Evolutionary conservation across 1,140 invertebrate genomes (phyloP).

Genomic region (Musca domestica): DNA sequence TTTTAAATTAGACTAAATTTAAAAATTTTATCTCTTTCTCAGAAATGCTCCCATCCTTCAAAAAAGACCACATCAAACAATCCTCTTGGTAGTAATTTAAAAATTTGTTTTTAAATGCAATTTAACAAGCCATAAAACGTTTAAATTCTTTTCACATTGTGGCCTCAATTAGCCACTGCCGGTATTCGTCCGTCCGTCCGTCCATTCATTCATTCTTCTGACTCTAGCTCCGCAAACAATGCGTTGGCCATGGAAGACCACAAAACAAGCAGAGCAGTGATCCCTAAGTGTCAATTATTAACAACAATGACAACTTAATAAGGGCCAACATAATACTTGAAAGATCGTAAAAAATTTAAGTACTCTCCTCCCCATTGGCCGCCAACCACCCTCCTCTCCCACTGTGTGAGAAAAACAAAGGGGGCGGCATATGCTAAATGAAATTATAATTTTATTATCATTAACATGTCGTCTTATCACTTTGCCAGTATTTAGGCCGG

Average conservation of each 20-base stretch:
- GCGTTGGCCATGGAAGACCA: no score
- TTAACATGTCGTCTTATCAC: constrained; percentile 29
- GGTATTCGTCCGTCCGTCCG: not conserved
- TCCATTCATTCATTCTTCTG: not conserved
- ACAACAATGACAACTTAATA: constrained; percentile 22
- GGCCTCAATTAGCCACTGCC: not conserved
- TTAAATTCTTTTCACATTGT: constrained; percentile 11
- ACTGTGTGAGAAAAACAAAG: not conserved
- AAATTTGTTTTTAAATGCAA: not conserved
- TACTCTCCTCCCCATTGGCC: not conserved
- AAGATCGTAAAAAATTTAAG: constrained; percentile 19
- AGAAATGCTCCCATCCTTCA: no score
- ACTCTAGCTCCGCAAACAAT: not conserved
- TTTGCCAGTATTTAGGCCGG: no score
- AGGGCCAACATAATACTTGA: constrained; percentile 9
- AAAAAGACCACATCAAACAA: no score
- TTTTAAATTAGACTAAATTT: no score
- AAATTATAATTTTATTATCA: constrained; percentile 54
- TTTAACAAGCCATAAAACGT: constrained; percentile 15
- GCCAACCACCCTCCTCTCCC: no score
- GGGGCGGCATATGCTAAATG: constrained; percentile 28
- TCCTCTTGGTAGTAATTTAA: no score
- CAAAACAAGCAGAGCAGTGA: not conserved
- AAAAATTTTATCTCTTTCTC: no score
- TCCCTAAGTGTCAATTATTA: constrained; percentile 20